Evolutionary conservation across 2,888 invertebrate genomes (phyloP).

Genomic region (Diaprepes abbreviatus): DNA sequence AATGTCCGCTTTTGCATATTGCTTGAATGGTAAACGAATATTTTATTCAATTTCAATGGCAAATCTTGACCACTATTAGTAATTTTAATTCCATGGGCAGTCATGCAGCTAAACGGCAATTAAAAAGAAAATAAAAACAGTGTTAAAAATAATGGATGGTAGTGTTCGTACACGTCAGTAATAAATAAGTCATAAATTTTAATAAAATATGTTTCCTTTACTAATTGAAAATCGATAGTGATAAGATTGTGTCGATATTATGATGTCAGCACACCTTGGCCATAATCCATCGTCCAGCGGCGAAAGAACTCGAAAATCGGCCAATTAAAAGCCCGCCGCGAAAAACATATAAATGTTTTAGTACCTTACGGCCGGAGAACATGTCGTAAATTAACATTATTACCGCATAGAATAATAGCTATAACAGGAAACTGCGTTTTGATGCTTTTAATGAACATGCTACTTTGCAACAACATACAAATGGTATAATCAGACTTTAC

Average conservation of each 20-base stretch:
- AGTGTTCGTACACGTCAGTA: not conserved
- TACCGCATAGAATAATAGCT: slow-evolving; percentile 15
- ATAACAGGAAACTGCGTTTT: slow-evolving; percentile 3
- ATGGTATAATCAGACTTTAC: too few species aligned
- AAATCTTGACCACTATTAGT: too few species aligned
- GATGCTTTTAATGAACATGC: slow-evolving; percentile 4
- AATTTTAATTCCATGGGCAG: too few species aligned
- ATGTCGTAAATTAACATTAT: slow-evolving; percentile 12
- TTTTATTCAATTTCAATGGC: too few species aligned
- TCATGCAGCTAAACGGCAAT: too few species aligned
- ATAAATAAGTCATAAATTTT: not conserved
- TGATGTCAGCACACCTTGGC: slow-evolving; percentile 10
- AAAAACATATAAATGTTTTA: slow-evolving; percentile 15
- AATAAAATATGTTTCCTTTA: slow-evolving; percentile 10
- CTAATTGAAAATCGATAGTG: slow-evolving; percentile 7
- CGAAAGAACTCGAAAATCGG: slow-evolving; percentile 6
- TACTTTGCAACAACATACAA: too few species aligned
- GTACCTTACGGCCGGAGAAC: not conserved
- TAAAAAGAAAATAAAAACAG: too few species aligned
- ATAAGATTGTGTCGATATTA: not conserved
- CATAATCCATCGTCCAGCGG: slow-evolving; percentile 19
- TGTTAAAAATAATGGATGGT: too few species aligned
- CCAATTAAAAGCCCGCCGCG: slow-evolving; percentile 18
- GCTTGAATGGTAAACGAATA: too few species aligned
- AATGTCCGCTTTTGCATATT: too few species aligned